Evolutionary conservation across 2,797 vertebrate genomes (phyloP), one percentile per base, ranked within the genome.

Genomic region (Lophotriccus pileatus): DNA sequence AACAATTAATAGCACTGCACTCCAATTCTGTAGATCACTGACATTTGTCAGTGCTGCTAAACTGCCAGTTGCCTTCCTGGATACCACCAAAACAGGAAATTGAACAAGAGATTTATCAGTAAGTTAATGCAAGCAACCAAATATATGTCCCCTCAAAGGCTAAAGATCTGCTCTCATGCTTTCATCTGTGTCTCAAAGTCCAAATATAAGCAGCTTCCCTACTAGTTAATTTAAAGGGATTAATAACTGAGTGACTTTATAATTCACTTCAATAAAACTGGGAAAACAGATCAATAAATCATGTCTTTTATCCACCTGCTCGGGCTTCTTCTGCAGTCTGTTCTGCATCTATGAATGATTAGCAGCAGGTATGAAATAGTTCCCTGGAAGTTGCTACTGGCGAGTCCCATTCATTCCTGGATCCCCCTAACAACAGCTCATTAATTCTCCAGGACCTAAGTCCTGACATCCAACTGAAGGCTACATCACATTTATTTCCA

Each of bases 201-300:
- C 69, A 93, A 36, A 43, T 34, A 76, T 6, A 91, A 93, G 55
- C 34, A 84, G 62, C 12, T 91, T 85, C 69, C 50, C 44, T 59
- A 37, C 47, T 67, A 63, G 52, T 52, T 82, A 76, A 87, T 84
- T 84, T 46, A 76, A 49, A 84, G 56, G 28, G 56, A 83, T 83
- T 87, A 86, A 75, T 69, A 94, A 85, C 28, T 75, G 32, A 17
- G 60, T 7, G 2, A 68, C 66, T 85, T 87, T 78, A 84, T 59
- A 89, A 78, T 78, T 90, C 69, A 91, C 58, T 90, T 87, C 50
- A 84, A 7, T 59, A 72, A 66, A 47, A 52, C 39, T 6, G 5
- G 37, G n/a, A 67, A 91, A 94, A 93, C 21, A 81, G 27, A 44
- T 53, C 79, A 81, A 59, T 92, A 90, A 81, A 92, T 76, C 62